phyloP scores from a whole-genome alignment of 2,797 vertebrate genomes.

The Pogoniulus pusillus region DNA sequence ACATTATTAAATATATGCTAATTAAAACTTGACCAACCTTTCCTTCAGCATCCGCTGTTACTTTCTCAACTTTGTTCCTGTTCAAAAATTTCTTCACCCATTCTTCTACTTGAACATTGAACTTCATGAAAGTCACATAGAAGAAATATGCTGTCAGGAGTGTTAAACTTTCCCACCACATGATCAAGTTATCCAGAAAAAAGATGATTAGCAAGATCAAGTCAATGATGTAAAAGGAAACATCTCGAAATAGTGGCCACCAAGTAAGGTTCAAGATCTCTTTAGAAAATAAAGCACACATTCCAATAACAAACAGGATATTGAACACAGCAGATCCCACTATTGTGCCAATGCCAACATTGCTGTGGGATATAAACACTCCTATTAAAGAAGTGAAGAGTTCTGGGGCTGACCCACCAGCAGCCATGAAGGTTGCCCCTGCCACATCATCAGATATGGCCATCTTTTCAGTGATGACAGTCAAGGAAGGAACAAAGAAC shows the following conservation, averaged over 20 bases:
- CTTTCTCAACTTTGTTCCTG: constrained; percentile 96
- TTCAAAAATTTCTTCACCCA: constrained; percentile 86
- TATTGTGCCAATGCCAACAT: constrained; percentile 97
- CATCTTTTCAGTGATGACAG: constrained; percentile 96
- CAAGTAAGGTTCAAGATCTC: constrained; percentile 97
- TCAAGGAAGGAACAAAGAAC: constrained; percentile 97
- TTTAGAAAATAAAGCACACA: constrained; percentile 98
- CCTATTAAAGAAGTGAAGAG: constrained; percentile 98
- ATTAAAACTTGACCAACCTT: constrained; percentile 86
- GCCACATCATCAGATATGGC: constrained; percentile 95
- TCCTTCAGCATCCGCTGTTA: constrained; percentile 82
- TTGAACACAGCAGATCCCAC: constrained; percentile 99
- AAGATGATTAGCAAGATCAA: constrained; percentile 96
- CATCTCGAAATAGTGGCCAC: constrained; percentile 99
- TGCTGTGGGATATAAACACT: constrained; percentile 97
- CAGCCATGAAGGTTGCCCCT: constrained; percentile 98
- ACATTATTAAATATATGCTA: background rate
- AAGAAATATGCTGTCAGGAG: constrained; percentile 86
- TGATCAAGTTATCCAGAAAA: constrained; percentile 97
- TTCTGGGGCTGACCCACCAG: constrained; percentile 96
- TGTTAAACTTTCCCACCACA: constrained; percentile 89
- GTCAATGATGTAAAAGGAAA: constrained; percentile 96
- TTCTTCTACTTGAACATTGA: constrained; percentile 87
- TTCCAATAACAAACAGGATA: constrained; percentile 98
- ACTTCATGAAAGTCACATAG: constrained; percentile 99